A percentile compares a stretch with the other conserved stretches of the same genome.
Conservation (phyloP, 1,140 invertebrate genomes). For the Drosophila bocqueti region DNA sequence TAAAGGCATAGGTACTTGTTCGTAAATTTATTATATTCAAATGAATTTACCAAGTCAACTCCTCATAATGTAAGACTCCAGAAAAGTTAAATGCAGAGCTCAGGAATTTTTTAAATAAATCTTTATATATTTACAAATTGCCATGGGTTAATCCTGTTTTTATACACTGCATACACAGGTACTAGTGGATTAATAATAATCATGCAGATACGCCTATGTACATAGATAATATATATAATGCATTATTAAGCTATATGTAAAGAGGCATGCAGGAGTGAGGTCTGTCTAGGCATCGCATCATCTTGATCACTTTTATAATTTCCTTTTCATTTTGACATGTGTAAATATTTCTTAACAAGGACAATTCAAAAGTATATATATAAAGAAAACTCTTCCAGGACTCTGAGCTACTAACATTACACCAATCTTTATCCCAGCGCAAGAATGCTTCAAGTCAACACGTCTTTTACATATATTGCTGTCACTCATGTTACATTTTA, state of each 20-base stretch:
- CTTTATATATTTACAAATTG: neutral
- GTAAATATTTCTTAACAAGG: neutral
- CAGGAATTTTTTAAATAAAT: neutral
- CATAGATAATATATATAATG: neutral
- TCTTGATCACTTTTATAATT: neutral
- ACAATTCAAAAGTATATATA: neutral
- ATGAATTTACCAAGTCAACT: neutral
- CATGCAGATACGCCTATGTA: neutral
- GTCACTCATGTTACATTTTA: constrained; percentile 1
- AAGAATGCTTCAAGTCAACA: constrained; percentile 9
- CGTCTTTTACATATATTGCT: neutral
- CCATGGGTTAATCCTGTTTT: neutral
- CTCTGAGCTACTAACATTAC: constrained; percentile 6
- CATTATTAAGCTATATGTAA: neutral
- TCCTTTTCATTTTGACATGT: neutral
- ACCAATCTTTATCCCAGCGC: neutral
- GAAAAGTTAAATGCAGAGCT: neutral
- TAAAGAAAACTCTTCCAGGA: constrained; percentile 4
- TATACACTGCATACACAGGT: neutral
- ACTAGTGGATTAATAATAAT: neutral
- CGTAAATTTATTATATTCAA: neutral
- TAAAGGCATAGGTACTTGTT: neutral
- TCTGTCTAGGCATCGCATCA: constrained; percentile 2
- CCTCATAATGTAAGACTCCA: neutral
- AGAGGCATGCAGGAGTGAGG: constrained; percentile 5